Evolutionary conservation across 2,113 vertebrate species (phyloP), one percentile per base, ranked within the genome.

Genomic region (Dicentrarchus labrax): DNA sequence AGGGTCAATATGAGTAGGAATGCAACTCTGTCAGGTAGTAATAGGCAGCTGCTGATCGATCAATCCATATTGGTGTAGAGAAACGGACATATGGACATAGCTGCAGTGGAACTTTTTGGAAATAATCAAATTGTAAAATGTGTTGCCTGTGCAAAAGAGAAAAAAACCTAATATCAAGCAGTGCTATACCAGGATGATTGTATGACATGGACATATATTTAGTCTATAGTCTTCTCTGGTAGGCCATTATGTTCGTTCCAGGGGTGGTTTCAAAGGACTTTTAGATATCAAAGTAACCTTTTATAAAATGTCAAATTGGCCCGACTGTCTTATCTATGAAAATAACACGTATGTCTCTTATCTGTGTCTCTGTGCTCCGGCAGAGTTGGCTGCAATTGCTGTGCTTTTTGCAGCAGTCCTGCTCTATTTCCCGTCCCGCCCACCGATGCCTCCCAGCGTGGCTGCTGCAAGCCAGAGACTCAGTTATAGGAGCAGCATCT

Each of bases 401-500:
- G 84, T 97, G 90, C 96, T 99, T 24, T 99, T 98, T 89, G 93
- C 91, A 0, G 96, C 96, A 3, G 95, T 98, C 0, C 82, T 99
- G 71, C 92, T 96, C 60, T 99, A 99, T 80, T 99, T 99, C 92
- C 98, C 98, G 15, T 96, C 98, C 0, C 96, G 97, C 3, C 98
- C 98, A 30, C 98, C 98, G 0, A 88, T 97, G 62, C 98, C 98
- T 67, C 98, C 98, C 80, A 99, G 98, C 0, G 97, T 99, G 75
- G 98, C 98, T 30, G 98, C 98, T 1, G 98, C 98, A 0, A 98
- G 98, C 90, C 98, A 98, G 79, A 94, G 98, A 19, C 96, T 99
- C 74, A 97, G 97, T 86, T 99, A 99, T 87, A 95, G 97, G 84
- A 97, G 94, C 91, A 99, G 98, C 91, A 98, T 99, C 89, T 97